These are phyloP conservation scores for Gambelia wislizenii DNA, from an alignment of 2,797 vertebrate species.

Conservation along the genomic window DNA sequence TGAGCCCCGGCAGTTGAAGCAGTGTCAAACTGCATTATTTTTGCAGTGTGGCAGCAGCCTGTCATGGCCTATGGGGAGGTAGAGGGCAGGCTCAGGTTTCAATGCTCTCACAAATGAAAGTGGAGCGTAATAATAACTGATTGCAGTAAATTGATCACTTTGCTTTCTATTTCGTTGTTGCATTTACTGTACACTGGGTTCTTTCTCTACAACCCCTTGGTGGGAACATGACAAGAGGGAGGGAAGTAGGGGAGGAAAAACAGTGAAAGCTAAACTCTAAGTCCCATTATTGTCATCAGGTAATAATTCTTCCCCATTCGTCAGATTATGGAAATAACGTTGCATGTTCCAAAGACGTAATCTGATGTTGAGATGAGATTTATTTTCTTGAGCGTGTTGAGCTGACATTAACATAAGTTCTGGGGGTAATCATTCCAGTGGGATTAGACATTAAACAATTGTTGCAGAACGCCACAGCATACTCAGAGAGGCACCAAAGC, in stretches of 20 bases:
- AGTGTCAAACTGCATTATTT: no score
- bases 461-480: neutral
- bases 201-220: neutral
- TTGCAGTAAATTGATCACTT: neutral
- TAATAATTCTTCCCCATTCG: slow-evolving; percentile 5
- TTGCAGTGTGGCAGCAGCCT: no score
- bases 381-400: slow-evolving; percentile 51
- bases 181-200: no score
- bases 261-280: neutral
- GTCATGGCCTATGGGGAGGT: neutral
- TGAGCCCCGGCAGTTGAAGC: no score
- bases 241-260: neutral
- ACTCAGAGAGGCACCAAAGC: slow-evolving; percentile 22
- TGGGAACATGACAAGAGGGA: neutral
- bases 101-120: neutral
- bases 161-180: neutral
- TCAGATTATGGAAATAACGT: slow-evolving; percentile 51
- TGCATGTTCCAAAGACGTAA: slow-evolving; percentile 36
- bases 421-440: slow-evolving; percentile 10
- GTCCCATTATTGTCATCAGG: slow-evolving; percentile 12
- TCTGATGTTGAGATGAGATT: slow-evolving; percentile 58
- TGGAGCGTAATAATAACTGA: no score
- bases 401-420: slow-evolving; percentile 47
- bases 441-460: slow-evolving; percentile 52
- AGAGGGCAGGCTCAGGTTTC: neutral